A percentile compares a stretch with the other conserved stretches of the same genome.
Conservation (phyloP, 1,140 invertebrate genomes). For the Drosophila grimshawi region DNA sequence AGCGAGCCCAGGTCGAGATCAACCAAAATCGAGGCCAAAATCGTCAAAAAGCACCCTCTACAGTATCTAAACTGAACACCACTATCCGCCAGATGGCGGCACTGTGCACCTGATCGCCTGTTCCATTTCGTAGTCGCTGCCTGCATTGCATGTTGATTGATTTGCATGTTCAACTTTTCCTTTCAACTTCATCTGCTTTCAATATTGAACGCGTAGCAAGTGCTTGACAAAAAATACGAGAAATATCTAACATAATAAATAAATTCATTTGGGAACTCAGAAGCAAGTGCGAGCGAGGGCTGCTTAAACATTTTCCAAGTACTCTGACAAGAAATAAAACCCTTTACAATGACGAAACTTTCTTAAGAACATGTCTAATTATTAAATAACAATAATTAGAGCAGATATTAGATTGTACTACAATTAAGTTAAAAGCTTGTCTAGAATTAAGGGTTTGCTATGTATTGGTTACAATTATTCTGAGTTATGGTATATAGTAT, state of each 20-base stretch:
- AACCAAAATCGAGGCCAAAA: constrained; percentile 5
- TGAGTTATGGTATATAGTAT: too few relatives aligned
- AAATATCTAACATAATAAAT: constrained; percentile 45
- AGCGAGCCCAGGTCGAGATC: constrained; percentile 31
- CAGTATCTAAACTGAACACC: constrained; percentile 50
- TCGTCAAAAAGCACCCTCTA: constrained; percentile 33
- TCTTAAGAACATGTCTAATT: too few relatives aligned
- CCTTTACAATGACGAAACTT: too few relatives aligned
- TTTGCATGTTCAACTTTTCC: constrained; percentile 67
- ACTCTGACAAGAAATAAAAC: too few relatives aligned
- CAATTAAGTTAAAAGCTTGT: too few relatives aligned
- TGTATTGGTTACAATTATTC: too few relatives aligned
- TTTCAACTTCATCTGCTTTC: constrained; percentile 37
- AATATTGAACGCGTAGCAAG: constrained; percentile 53
- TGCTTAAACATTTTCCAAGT: background rate
- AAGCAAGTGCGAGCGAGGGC: constrained; percentile 1
- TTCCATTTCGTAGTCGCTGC: constrained; percentile 18
- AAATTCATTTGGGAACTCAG: background rate
- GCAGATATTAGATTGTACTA: too few relatives aligned
- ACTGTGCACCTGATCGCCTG: constrained; percentile 13
- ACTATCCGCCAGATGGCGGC: constrained; percentile 36
- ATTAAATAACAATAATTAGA: too few relatives aligned
- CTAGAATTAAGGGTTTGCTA: too few relatives aligned
- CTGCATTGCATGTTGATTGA: constrained; percentile 44
- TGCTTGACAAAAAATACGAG: constrained; percentile 30